Percentiles rank a stretch among this genome's conserved stretches.
Evolutionary conservation across 2,113 vertebrate species (phyloP).

Genomic region (Chionomys nivalis): DNA sequence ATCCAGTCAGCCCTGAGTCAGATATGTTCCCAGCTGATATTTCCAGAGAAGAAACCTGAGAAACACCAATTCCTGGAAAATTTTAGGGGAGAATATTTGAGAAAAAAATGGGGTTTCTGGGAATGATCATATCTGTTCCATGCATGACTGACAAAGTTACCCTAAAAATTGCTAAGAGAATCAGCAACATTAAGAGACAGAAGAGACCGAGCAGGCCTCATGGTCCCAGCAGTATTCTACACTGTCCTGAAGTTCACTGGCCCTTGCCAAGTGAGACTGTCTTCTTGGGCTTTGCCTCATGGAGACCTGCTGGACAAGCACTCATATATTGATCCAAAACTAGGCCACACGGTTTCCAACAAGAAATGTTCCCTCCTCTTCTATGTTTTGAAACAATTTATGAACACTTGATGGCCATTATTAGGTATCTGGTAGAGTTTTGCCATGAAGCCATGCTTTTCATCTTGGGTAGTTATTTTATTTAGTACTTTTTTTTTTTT

Average conservation of each 20-base stretch:
- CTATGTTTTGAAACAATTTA: neutral
- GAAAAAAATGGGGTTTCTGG: neutral
- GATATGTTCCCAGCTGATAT: neutral
- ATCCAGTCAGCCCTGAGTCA: neutral
- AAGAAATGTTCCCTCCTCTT: neutral
- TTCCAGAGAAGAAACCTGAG: neutral
- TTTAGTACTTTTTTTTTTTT: neutral
- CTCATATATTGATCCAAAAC: neutral
- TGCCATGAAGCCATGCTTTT: neutral
- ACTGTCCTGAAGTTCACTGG: neutral
- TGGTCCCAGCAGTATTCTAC: neutral
- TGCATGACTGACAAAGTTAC: neutral
- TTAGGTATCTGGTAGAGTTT: slow-evolving; percentile 6
- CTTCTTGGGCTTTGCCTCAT: neutral
- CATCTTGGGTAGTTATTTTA: neutral
- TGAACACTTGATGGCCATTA: neutral
- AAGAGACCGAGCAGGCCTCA: neutral
- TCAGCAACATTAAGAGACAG: neutral
- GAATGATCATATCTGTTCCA: neutral
- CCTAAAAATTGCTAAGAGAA: neutral
- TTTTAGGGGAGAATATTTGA: neutral
- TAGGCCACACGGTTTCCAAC: neutral
- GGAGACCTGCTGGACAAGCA: neutral
- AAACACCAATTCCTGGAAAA: neutral
- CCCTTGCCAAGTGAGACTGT: neutral